These are phyloP conservation scores for Jacana jacana DNA, from an alignment of 2,113 vertebrate genomes.

Conservation along the genomic window DNA sequence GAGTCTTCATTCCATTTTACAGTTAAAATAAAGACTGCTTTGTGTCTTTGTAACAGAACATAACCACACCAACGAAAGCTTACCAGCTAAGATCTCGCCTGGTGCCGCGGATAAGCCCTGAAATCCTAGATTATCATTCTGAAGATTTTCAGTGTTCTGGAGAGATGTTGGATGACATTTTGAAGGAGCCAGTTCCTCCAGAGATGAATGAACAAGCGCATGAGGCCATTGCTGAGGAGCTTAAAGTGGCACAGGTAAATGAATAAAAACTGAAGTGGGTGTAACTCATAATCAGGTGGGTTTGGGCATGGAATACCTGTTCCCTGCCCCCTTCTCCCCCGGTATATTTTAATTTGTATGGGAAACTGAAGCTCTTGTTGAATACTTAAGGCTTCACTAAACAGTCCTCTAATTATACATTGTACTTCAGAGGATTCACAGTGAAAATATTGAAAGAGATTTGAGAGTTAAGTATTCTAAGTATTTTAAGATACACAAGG, in stretches of 20 bases:
- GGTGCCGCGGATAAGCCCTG: constrained; percentile 80
- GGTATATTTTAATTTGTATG: neutral
- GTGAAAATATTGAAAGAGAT: neutral
- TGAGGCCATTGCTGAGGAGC: constrained; percentile 88
- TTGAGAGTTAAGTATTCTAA: neutral
- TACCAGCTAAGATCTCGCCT: constrained; percentile 84
- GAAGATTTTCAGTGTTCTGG: neutral
- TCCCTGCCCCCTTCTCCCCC: neutral
- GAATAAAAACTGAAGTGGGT: neutral
- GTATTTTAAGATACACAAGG: neutral
- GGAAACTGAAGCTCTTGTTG: neutral
- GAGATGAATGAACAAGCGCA: constrained; percentile 88
- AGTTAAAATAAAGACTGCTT: neutral
- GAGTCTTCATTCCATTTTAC: neutral
- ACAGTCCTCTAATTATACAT: neutral
- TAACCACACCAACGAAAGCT: constrained; percentile 89
- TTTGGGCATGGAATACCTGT: neutral
- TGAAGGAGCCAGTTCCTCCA: constrained; percentile 82
- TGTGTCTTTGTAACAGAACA: constrained; percentile 75
- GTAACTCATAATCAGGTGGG: neutral
- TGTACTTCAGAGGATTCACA: neutral
- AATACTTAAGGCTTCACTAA: neutral
- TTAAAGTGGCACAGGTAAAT: constrained; percentile 85
- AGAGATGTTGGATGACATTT: constrained; percentile 70
- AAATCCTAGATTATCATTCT: constrained; percentile 59